These are phyloP conservation scores for Fissipunctia ypsillon DNA, from an alignment of 2,888 invertebrate genomes.

Conservation along the genomic window DNA sequence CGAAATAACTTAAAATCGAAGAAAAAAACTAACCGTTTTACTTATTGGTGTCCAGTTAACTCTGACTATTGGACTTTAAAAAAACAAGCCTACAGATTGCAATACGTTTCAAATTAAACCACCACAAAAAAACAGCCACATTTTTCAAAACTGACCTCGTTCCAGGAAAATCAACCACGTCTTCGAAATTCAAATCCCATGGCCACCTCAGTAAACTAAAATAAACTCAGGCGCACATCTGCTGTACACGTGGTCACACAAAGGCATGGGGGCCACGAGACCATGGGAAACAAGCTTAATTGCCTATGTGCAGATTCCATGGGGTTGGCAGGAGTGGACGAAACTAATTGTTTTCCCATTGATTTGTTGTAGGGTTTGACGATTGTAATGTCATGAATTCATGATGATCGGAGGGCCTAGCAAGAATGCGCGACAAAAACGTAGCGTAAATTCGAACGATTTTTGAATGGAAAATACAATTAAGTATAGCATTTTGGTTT, in stretches of 20 bases:
- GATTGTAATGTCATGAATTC: not conserved
- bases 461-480: not conserved
- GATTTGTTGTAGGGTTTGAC: conserved; percentile 17
- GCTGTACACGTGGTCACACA: conserved; percentile 81
- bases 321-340: conserved; percentile 35
- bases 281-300: conserved; percentile 67
- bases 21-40: no score
- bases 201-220: conserved; percentile 68
- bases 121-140: not conserved
- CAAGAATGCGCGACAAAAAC: not conserved
- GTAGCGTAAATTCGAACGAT: no score
- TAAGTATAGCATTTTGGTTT: not conserved
- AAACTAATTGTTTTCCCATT: conserved; percentile 42
- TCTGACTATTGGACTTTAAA: no score
- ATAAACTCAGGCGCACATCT: conserved; percentile 81
- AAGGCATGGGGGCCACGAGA: conserved; percentile 74
- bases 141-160: conserved; percentile 28
- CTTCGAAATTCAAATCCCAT: conserved; percentile 40
- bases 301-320: conserved; percentile 61
- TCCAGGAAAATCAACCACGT: conserved; percentile 11
- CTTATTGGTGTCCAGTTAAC: not conserved
- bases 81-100: not conserved
- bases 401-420: not conserved
- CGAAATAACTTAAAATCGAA: not conserved
- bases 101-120: not conserved